phyloP scores from a whole-genome alignment of 2,113 vertebrate genomes.

The Hyaena hyaena region DNA sequence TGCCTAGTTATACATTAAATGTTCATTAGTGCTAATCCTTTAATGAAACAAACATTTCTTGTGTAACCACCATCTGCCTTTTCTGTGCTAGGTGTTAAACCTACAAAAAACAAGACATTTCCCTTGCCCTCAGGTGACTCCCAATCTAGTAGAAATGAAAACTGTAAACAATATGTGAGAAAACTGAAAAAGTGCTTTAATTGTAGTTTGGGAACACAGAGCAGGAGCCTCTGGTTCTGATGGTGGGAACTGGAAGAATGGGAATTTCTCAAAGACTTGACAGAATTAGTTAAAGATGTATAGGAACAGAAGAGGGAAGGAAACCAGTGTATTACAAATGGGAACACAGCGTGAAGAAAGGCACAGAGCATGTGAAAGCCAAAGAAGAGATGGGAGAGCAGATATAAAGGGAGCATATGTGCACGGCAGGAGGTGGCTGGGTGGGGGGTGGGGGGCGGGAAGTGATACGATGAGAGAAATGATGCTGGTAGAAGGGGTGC shows the following conservation, averaged over 20 bases:
- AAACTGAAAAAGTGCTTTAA: not conserved
- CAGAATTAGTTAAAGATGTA: not conserved
- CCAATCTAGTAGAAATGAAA: not conserved
- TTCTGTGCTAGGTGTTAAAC: not conserved
- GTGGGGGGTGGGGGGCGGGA: no score
- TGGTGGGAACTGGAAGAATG: not conserved
- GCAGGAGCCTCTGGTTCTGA: not conserved
- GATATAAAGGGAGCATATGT: not conserved
- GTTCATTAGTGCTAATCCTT: not conserved
- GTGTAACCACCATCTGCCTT: not conserved
- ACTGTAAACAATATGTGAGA: not conserved
- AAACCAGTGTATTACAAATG: not conserved
- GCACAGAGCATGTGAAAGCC: not conserved
- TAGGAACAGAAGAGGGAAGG: not conserved
- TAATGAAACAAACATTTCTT: not conserved
- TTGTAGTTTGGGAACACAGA: not conserved
- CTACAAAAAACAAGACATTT: not conserved
- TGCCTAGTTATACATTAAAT: not conserved
- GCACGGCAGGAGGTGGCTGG: not conserved
- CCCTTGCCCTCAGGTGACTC: not conserved
- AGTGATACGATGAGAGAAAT: not conserved
- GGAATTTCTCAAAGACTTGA: not conserved
- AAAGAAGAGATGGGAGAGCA: not conserved
- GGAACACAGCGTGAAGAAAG: not conserved
- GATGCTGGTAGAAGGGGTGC: not conserved